Conservation (phyloP, 2,797 vertebrate species). For the Picus viridis region DNA sequence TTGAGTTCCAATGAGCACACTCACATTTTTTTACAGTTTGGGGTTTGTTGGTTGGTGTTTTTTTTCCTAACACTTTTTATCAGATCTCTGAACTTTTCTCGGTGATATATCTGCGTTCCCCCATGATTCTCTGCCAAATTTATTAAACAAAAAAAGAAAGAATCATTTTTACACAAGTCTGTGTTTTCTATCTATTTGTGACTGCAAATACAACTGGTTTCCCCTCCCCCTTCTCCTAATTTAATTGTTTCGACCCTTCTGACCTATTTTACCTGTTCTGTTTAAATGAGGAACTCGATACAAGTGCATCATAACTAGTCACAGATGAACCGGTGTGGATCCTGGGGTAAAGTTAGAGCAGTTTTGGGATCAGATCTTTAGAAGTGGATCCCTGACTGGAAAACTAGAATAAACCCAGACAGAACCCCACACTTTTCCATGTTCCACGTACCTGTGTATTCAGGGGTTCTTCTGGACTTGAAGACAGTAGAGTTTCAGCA, state of each 20-base stretch:
- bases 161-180: conserved; percentile 31
- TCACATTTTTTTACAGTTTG: conserved; percentile 27
- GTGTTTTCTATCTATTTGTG: conserved; percentile 69
- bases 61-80: conserved; percentile 25
- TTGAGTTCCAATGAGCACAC: conserved; percentile 22
- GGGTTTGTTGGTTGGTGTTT: neutral
- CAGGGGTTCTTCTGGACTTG: neutral
- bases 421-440: neutral
- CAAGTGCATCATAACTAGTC: conserved; percentile 49
- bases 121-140: conserved; percentile 68
- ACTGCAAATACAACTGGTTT: conserved; percentile 41
- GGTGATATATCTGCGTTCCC: conserved; percentile 56
- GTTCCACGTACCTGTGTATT: neutral
- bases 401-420: neutral
- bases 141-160: conserved; percentile 12
- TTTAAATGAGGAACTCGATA: conserved; percentile 68
- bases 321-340: conserved; percentile 55
- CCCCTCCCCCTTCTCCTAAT: neutral
- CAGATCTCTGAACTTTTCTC: conserved; percentile 48
- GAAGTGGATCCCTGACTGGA: conserved; percentile 2
- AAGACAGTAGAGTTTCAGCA: conserved; percentile 22
- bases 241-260: conserved; percentile 57
- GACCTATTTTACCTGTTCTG: conserved; percentile 62
- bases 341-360: neutral
- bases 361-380: neutral